Evolutionary conservation across 2,888 invertebrate species (phyloP).

Genomic region (Tiliacea citrago): DNA sequence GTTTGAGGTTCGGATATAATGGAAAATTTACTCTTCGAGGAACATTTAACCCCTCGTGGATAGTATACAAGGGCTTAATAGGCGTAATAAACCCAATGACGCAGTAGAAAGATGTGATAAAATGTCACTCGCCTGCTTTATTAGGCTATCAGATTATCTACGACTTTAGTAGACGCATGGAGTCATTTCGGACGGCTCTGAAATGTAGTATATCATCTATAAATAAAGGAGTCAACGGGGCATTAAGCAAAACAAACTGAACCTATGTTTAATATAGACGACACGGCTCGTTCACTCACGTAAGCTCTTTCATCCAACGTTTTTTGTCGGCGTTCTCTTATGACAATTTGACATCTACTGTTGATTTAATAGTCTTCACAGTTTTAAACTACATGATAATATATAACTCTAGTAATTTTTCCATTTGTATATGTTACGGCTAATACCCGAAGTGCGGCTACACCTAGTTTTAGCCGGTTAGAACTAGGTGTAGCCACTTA

Average conservation of each 20-base stretch:
- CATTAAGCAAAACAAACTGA: conserved; percentile 79
- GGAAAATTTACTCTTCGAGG: conserved; percentile 44
- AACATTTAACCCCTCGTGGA: conserved; percentile 53
- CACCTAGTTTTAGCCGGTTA: too few relatives aligned
- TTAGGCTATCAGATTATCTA: conserved; percentile 58
- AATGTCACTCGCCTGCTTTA: conserved; percentile 62
- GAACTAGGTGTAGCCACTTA: too few relatives aligned
- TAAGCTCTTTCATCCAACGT: conserved; percentile 58
- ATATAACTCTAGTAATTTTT: neutral
- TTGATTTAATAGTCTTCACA: conserved; percentile 43
- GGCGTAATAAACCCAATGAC: conserved; percentile 64
- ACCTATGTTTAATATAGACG: conserved; percentile 71
- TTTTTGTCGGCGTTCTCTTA: conserved; percentile 48
- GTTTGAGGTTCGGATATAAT: conserved; percentile 38
- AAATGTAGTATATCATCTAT: conserved; percentile 72
- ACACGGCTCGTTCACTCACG: conserved; percentile 73
- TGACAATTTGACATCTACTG: conserved; percentile 48
- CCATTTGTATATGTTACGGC: too few relatives aligned
- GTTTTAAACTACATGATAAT: conserved; percentile 31
- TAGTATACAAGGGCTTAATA: conserved; percentile 52
- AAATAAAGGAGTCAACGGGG: conserved; percentile 80
- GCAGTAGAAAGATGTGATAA: conserved; percentile 60
- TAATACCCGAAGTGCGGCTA: too few relatives aligned
- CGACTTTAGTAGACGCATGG: conserved; percentile 53
- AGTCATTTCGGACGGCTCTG: conserved; percentile 68